Evolutionary conservation across 2,797 vertebrate genomes (phyloP).

Genomic region (Gymnoscopelus microlampas): DNA sequence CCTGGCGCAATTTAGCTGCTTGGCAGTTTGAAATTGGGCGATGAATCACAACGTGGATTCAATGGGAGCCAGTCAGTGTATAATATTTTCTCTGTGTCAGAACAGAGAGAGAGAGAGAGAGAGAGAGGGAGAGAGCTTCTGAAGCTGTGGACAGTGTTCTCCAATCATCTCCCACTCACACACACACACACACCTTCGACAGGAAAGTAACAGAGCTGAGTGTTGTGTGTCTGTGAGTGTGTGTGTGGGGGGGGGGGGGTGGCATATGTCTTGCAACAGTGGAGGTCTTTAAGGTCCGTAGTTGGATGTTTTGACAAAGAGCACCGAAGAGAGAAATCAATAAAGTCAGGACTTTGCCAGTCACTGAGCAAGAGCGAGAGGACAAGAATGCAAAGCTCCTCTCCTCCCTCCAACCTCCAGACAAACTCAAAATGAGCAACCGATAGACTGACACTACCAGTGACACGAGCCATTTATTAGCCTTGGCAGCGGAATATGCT

Average conservation of each 20-base stretch:
- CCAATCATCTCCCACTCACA: slow-evolving; percentile 76
- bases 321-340: slow-evolving; percentile 95
- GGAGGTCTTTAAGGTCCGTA: slow-evolving; percentile 92
- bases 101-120: slow-evolving; percentile 87
- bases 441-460: slow-evolving; percentile 89
- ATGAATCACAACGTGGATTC: slow-evolving; percentile 98
- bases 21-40: slow-evolving; percentile 99
- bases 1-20: slow-evolving; percentile 99
- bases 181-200: slow-evolving; percentile 52
- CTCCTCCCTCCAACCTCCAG: slow-evolving; percentile 83
- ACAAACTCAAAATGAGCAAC: slow-evolving; percentile 93
- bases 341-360: slow-evolving; percentile 91
- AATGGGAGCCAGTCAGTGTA: slow-evolving; percentile 97
- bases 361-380: slow-evolving; percentile 76
- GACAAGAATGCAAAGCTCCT: slow-evolving; percentile 78
- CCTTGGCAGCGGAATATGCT: slow-evolving; percentile 81
- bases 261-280: slow-evolving; percentile 84
- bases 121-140: slow-evolving; percentile 83
- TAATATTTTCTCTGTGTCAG: slow-evolving; percentile 99
- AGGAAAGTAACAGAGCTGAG: slow-evolving; percentile 68
- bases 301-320: slow-evolving; percentile 98
- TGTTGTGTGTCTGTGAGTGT: slow-evolving; percentile 18
- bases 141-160: slow-evolving; percentile 90
- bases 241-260: slow-evolving; percentile 23
- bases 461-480: slow-evolving; percentile 95